Evolutionary conservation across 1,140 invertebrate species (phyloP).

Genomic region (Zaprionus davidi): DNA sequence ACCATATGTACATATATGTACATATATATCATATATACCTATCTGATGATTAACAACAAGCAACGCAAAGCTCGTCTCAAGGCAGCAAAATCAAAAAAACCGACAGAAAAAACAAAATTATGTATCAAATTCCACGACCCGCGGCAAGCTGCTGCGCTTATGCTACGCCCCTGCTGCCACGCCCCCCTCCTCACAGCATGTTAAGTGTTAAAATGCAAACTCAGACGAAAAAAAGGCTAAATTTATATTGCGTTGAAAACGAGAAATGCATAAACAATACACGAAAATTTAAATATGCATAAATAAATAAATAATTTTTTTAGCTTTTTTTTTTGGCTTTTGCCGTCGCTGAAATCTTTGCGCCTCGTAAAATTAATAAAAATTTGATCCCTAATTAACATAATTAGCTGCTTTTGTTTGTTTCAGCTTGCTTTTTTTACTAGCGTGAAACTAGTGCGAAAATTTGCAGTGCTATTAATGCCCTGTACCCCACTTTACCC

Average conservation of each 20-base stretch:
- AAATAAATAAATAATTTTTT: constrained; percentile 55
- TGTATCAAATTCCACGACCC: constrained; percentile 21
- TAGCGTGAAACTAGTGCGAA: constrained; percentile 8
- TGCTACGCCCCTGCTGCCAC: neutral
- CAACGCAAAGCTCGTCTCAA: constrained; percentile 17
- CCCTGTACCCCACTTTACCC: neutral
- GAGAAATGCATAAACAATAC: constrained; percentile 48
- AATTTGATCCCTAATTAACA: constrained; percentile 74
- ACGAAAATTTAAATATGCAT: constrained; percentile 43
- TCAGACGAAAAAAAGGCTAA: constrained; percentile 53
- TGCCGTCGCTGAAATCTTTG: constrained; percentile 71
- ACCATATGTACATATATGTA: neutral
- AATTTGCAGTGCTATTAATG: neutral
- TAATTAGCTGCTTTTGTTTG: constrained; percentile 71
- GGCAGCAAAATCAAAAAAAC: neutral
- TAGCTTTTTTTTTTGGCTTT: constrained; percentile 23
- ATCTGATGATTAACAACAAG: constrained; percentile 9
- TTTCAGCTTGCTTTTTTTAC: constrained; percentile 9
- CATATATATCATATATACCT: neutral
- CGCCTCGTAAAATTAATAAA: constrained; percentile 78
- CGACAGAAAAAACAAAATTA: constrained; percentile 3
- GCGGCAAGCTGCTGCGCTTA: neutral
- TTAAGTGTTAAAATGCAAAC: constrained; percentile 69
- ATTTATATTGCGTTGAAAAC: constrained; percentile 19
- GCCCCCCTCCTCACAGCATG: neutral